A percentile compares a stretch with the other conserved stretches of the same genome.
Evolutionary conservation across 2,113 vertebrate species (phyloP).

Genomic region (Gambusia affinis): DNA sequence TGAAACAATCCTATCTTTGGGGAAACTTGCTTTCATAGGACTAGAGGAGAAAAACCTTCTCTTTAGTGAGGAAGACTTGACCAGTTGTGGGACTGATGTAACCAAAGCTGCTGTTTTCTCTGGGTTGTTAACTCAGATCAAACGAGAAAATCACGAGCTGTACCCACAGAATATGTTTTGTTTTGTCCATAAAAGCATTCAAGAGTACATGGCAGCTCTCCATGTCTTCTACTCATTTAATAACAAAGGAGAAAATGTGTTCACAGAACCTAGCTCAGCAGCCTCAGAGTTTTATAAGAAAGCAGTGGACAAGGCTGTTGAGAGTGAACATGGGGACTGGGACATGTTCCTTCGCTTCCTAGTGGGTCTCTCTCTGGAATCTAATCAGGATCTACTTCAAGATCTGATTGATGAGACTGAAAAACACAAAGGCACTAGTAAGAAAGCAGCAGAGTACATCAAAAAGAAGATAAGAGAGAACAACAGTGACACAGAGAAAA

Average conservation of each 20-base stretch:
- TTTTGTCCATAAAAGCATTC: constrained; percentile 19
- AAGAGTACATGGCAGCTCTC: constrained; percentile 58
- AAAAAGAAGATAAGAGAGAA: constrained; percentile 7
- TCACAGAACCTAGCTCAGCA: fast-evolving
- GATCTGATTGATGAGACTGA: constrained; percentile 16
- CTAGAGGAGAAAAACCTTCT: constrained; percentile 27
- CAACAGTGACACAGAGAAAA: constrained; percentile 22
- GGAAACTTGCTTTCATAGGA: constrained; percentile 35
- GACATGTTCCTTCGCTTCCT: constrained; percentile 62
- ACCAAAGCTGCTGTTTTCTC: constrained; percentile 37
- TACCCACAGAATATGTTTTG: constrained; percentile 17
- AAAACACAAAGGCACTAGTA: neutral
- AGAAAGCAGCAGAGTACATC: constrained; percentile 41
- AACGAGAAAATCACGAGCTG: neutral
- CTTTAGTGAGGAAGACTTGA: neutral
- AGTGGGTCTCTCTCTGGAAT: constrained; percentile 50
- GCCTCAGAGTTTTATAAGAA: constrained; percentile 17
- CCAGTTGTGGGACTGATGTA: neutral
- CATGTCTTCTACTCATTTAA: neutral
- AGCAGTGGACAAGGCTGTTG: constrained; percentile 36
- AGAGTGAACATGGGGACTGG: constrained; percentile 34
- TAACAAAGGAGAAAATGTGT: constrained; percentile 35
- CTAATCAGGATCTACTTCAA: constrained; percentile 17
- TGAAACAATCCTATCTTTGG: constrained; percentile 33
- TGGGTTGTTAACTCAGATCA: constrained; percentile 50